Evolutionary conservation across 1,140 invertebrate genomes (phyloP), one percentile per base, ranked within the genome.

Genomic region (Coboldia fuscipes): DNA sequence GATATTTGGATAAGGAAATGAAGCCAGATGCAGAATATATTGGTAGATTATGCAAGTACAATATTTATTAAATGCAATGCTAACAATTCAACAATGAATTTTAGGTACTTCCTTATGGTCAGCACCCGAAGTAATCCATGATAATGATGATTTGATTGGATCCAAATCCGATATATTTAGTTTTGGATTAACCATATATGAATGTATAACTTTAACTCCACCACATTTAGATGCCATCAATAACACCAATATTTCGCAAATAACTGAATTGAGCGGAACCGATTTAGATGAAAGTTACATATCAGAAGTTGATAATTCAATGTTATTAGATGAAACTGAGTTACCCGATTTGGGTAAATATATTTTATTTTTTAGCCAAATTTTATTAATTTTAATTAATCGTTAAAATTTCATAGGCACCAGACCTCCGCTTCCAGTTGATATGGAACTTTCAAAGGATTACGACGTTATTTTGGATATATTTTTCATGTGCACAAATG

Each of bases 81-180:
- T n/a, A n/a, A n/a, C n/a, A n/a, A n/a, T n/a, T n/a, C n/a, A n/a
- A n/a, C n/a, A n/a, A n/a, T n/a, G n/a, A 8, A 16, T 30, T 45
- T 7, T 36, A 66, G 74, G 79, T 4, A 83, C 79, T n/a, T 58
- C 65, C 44, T 60, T 67, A 29, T 86, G 80, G 81, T 71, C 62
- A 45, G 68, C 79, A 1, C 78, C 78, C 1, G 81, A 88, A 65
- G 60, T 77, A 3, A 33, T 58, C 14, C 58, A 57, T 10, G 62
- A 48, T 50, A 55, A 63, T 8, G 44, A 54, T 35, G 54, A 56
- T 16, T 51, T 58, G 4, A 65, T 83, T 33, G 70, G 73, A 10
- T 60, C 56, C 39, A 77, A 78, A 55, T 68, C 74, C 2, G 83
- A 88, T 46, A 74, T 88, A 14, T 88, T 79, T 58, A 59, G 80